These are phyloP conservation scores for Rhyacichthys aspro DNA, from an alignment of 2,797 vertebrate genomes.

Conservation along the genomic window DNA sequence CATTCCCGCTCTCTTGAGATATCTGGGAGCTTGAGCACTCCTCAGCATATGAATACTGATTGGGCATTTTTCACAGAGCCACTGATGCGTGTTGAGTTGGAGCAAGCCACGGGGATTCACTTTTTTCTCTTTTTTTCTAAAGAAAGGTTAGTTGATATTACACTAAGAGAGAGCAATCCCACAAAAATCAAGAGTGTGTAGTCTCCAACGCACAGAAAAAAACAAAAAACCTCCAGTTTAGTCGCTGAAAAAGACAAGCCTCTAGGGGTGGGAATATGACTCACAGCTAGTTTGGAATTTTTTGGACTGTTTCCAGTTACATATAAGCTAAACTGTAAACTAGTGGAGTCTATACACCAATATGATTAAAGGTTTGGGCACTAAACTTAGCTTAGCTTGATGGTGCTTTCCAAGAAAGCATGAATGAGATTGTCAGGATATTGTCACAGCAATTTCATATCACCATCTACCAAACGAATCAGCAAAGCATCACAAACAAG, in stretches of 20 bases:
- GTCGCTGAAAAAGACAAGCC: conserved; percentile 5
- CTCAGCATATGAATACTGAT: conserved; percentile 80
- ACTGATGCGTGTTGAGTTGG: conserved; percentile 78
- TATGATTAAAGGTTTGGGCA: background rate
- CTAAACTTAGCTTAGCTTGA: background rate
- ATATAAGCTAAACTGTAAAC: background rate
- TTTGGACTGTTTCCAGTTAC: background rate
- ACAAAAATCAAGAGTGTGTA: conserved; percentile 27
- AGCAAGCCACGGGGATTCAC: conserved; percentile 79
- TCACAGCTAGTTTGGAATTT: conserved; percentile 10
- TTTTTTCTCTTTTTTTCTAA: conserved; percentile 28
- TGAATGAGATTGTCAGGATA: conserved; percentile 6
- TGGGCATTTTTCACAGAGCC: conserved; percentile 79
- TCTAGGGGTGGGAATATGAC: conserved; percentile 11
- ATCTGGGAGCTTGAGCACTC: conserved; percentile 65
- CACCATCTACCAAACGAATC: conserved; percentile 9
- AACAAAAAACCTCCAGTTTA: background rate
- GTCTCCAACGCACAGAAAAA: conserved; percentile 17
- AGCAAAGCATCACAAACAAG: conserved; percentile 5
- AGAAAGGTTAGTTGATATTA: conserved; percentile 45
- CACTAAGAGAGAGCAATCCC: conserved; percentile 23
- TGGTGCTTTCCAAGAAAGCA: conserved; percentile 8
- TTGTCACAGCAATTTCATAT: conserved; percentile 8
- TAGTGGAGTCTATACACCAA: background rate
- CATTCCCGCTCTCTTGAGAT: conserved; percentile 71